Base-by-base conservation (phyloP, 2,888 invertebrate genomes). In the Diadegma fenestrale region DNA sequence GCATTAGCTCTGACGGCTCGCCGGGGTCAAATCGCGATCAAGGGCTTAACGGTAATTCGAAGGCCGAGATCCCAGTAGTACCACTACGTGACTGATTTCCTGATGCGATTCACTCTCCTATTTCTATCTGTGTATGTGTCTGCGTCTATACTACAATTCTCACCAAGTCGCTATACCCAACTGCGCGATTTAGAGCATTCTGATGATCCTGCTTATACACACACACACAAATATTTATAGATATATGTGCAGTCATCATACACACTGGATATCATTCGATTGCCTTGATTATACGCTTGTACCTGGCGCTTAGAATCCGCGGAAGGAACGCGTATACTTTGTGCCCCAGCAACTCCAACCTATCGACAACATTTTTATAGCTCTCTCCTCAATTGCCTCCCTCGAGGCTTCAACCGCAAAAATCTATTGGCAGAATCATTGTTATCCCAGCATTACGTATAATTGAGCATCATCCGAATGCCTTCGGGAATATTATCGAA, bases 21-120 rank as follows among this genome's bases (percentile, higher is more conserved):
- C 80, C 90, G 88, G 91, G 92, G 91, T 91, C 91, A 91, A 93
- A 93, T 92, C 91, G 91, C 92, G 92, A 93, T 93, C 92, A 93
- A 92, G 91, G 92, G 92, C 92, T 92, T 92, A 93, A 92, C 92
- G 92, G 92, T 92, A 89, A 92, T 91, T 91, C 91, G 92, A 92
- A 92, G 92, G 92, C 89, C 92, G 92, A 90, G 89, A 69, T 78
- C 78, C 61, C 58, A 58, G 58, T 78, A 51, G 78, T 78, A 80
- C 61, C 33, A 69, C 41, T 90, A 89, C 89, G 89, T 89, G 89
- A 90, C 89, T 90, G 90, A 90, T 91, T 91, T 88, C 90, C 64
- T 66, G 83, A 77, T 87, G 82, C 87, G 88, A 90, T 90, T 90
- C 89, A 90, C 89, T 90, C 89, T 87, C 72, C 14, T 22, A 14